Conservation (phyloP, 2,888 invertebrate genomes). For the Leptarthrus brevirostris region DNA sequence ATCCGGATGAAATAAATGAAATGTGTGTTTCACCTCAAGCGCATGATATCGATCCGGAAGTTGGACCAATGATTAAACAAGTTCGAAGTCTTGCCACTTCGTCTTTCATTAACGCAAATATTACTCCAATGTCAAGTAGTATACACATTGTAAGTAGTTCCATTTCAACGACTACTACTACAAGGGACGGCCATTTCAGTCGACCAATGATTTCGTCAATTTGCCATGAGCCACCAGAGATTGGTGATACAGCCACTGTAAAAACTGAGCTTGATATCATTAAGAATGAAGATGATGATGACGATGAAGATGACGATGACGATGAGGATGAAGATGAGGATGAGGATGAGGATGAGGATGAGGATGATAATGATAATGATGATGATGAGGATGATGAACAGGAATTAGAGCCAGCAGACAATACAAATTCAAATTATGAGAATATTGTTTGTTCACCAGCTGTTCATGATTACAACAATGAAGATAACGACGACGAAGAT, state of each 20-base stretch:
- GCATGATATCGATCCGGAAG: no score
- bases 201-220: neutral
- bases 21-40: neutral
- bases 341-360: slow-evolving; percentile 49
- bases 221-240: neutral
- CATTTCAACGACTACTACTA: neutral
- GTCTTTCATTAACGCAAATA: neutral
- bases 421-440: slow-evolving; percentile 52
- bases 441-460: slow-evolving; percentile 55
- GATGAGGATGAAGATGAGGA: neutral
- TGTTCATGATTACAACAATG: slow-evolving; percentile 49
- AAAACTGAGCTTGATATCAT: slow-evolving; percentile 7
- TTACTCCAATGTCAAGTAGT: no score
- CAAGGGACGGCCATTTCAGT: neutral
- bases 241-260: neutral
- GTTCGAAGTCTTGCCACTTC: neutral
- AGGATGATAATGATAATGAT: slow-evolving; percentile 49
- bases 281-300: no score
- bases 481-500: slow-evolving; percentile 46
- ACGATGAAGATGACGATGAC: no score
- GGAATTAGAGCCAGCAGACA: slow-evolving; percentile 8
- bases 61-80: slow-evolving; percentile 4
- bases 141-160: no score
- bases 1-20: neutral
- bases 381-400: slow-evolving; percentile 36